Evolutionary conservation across 2,113 vertebrate species (phyloP), one percentile per base, ranked within the genome.

Genomic region (Atherinomorus stipes): DNA sequence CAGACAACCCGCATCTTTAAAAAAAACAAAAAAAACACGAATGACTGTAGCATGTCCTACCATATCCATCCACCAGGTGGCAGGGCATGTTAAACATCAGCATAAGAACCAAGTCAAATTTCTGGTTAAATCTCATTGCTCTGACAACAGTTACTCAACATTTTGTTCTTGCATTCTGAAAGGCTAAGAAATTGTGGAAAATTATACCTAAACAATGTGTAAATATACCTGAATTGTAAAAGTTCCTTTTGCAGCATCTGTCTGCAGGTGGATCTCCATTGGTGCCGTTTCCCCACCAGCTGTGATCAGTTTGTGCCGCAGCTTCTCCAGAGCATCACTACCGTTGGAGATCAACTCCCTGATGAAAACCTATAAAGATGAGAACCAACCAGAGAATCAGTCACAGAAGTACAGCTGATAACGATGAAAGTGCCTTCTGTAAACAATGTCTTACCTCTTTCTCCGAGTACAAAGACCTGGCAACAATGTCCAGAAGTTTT

Each of bases 401-500:
- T 40, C 6, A 76, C 23, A 31, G 21, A 7, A 54, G 9, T 19
- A 34, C 7, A 44, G n/a, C 3, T 11, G 2, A 65, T 23, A 47
- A 21, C 1, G 18, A n/a, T 9, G 31, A 25, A 16, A 51, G 28
- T 22, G 22, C 25, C 31, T 9, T 11, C 8, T 22, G 49, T 16
- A 9, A 4, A 21, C 0, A 47, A 13, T 1, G 13, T 45, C 54
- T 64, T 64, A 99, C 98, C 96, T 99, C 98, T 85, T 99, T 99
- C 88, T 99, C 98, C 0, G 98, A 99, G 90, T 99, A 99, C 80
- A 99, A 85, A 4, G 98, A 99, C 42, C 95, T 90, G 52, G 98
- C 97, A 63, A 99, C 98, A 13, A 99, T 99, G 79, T 99, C 97
- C 93, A 99, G 84, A 64, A 99, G 95, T 75, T 99, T 97, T 91